Base-by-base conservation (phyloP, 2,797 vertebrate species). In the Echeneis naucrates region DNA sequence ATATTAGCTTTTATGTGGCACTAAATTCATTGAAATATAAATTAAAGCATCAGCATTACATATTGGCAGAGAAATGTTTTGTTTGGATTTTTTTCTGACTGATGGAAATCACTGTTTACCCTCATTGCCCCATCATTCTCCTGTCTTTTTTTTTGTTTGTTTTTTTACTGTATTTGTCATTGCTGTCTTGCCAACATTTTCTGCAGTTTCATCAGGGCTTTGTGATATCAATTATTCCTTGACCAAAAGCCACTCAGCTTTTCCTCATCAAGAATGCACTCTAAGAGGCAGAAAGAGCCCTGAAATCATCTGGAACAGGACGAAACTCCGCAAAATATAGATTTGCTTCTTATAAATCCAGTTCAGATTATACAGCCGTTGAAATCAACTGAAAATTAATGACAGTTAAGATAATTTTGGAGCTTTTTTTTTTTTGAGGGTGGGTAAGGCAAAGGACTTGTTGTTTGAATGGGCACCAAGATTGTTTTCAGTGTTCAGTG, bases 101-200 rank as follows among this genome's bases (percentile, higher is more conserved):
- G 54, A 59, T 47, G 14, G 55, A 37, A 57, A 33, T 27, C 27
- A 11, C 19, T 19, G 30, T 75, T 62, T 42, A 19, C 5, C 33
- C 40, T 56, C 37, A 8, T n/a, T 23, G 44, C 45, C 12, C 30
- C 4, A 8, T 30, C 9, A 19, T 12, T 27, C 13, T 44, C 4
- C 8, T 35, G 16, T 21, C 21, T n/a, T 53, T 5, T 23, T 11
- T 23, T 23, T 17, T 42, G 54, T 50, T 72, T 70, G 48, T 0
- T 23, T 59, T 32, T 42, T 37, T 26, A 54, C 23, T 37, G 3
- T 26, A 17, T 21, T 12, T 32, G 27, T 33, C 11, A 47, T 24
- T 60, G 50, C 69, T 44, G 40, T 33, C 0, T 14, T 67, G 80
- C 75, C 80, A 78, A 53, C 44, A 40, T 51, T 68, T 77, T 53